phyloP scores from a whole-genome alignment of 2,797 vertebrate genomes.

The Prunella strophiata region DNA sequence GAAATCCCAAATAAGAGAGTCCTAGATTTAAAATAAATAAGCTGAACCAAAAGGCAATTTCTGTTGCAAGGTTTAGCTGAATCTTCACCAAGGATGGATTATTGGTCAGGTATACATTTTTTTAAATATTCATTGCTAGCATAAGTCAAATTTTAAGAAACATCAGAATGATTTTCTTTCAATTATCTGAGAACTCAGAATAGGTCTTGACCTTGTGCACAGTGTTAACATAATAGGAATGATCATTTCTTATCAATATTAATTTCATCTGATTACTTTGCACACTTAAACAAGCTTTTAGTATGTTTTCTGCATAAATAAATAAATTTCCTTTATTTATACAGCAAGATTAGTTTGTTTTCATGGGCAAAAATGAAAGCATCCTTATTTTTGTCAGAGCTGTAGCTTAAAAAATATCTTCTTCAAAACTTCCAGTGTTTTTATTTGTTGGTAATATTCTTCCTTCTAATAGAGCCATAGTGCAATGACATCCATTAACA shows the following conservation, averaged over 20 bases:
- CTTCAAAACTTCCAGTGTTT: constrained; percentile 43
- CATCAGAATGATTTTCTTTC: background rate
- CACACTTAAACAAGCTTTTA: constrained; percentile 23
- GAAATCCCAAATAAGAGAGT: constrained; percentile 58
- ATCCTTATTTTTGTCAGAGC: constrained; percentile 44
- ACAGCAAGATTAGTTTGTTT: constrained; percentile 33
- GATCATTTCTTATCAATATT: constrained; percentile 35
- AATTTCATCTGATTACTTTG: constrained; percentile 29
- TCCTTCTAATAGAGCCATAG: constrained; percentile 45
- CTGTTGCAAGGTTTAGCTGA: constrained; percentile 44
- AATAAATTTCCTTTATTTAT: constrained; percentile 47
- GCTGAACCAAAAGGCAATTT: constrained; percentile 52
- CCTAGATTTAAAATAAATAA: constrained; percentile 60
- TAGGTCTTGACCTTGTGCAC: background rate
- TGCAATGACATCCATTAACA: constrained; percentile 64
- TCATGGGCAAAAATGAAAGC: constrained; percentile 33
- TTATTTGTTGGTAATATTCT: constrained; percentile 35
- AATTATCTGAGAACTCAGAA: background rate
- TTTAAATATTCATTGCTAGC: constrained; percentile 35
- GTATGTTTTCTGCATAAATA: constrained; percentile 13
- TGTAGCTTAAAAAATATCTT: constrained; percentile 15
- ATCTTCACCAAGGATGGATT: constrained; percentile 36
- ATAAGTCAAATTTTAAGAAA: constrained; percentile 62
- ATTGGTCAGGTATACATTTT: constrained; percentile 48
- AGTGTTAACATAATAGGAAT: background rate